Percentiles rank a stretch among this genome's conserved stretches.
Evolutionary conservation across 2,797 vertebrate genomes (phyloP).

Genomic region (Thripadectes ignobilis): DNA sequence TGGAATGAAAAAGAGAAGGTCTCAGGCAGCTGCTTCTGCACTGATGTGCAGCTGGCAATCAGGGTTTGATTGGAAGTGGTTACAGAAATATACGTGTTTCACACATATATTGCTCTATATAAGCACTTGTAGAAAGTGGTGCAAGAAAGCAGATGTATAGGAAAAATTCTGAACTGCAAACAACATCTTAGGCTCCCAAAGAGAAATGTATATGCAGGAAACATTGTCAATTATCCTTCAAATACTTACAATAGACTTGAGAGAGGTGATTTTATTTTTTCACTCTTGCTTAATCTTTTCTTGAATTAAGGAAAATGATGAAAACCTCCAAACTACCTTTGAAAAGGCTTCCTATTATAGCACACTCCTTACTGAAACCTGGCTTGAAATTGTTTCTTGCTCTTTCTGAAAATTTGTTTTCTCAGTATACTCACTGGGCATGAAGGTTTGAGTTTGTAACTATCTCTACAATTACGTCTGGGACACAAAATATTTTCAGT

Average conservation of each 20-base stretch:
- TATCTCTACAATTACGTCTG: background rate
- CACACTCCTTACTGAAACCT: background rate
- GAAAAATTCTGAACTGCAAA: background rate
- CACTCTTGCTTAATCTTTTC: background rate
- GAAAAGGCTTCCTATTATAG: background rate
- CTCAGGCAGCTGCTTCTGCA: background rate
- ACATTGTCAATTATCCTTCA: background rate
- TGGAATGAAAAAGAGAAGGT: background rate
- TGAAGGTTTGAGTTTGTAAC: background rate
- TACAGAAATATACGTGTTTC: fast-evolving
- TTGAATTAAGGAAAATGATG: background rate
- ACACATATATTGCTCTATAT: background rate
- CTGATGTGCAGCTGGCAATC: fast-evolving
- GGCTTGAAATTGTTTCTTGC: background rate
- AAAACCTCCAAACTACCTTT: background rate
- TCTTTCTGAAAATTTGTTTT: background rate
- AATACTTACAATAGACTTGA: background rate
- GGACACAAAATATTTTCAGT: background rate
- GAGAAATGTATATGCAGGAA: background rate
- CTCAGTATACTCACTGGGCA: background rate
- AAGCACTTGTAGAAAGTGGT: background rate
- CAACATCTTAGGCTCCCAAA: background rate
- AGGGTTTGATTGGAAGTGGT: fast-evolving
- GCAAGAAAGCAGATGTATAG: background rate
- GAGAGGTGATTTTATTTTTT: background rate